phyloP scores from a whole-genome alignment of 2,113 vertebrate species.

The Bungarus multicinctus region DNA sequence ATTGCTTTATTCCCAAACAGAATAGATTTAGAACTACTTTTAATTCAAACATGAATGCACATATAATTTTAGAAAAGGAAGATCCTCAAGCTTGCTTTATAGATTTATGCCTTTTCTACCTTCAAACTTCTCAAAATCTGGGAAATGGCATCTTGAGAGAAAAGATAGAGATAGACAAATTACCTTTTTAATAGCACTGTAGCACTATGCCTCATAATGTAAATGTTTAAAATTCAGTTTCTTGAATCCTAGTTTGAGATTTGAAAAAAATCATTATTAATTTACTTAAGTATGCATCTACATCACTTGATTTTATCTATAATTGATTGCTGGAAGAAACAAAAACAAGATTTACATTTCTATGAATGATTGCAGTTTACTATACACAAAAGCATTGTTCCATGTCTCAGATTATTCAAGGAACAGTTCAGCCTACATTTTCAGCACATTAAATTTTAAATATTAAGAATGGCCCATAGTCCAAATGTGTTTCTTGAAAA shows the following conservation, averaged over 20 bases:
- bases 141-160: background rate
- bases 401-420: background rate
- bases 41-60: background rate
- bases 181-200: background rate
- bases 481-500: background rate
- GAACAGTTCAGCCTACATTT: background rate
- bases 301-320: background rate
- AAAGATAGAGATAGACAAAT: background rate
- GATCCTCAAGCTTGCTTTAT: background rate
- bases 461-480: background rate
- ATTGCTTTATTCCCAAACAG: conserved; percentile 1
- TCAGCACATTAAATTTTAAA: background rate
- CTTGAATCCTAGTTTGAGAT: background rate
- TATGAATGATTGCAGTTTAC: background rate
- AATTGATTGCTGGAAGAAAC: background rate
- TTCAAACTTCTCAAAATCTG: background rate
- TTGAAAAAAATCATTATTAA: background rate
- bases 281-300: background rate
- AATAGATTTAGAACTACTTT: background rate
- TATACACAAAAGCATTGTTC: background rate
- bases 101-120: background rate
- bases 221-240: background rate
- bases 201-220: background rate
- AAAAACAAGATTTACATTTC: background rate
- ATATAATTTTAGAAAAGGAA: background rate